Conservation (phyloP, 2,797 vertebrate genomes). For the Tinamus major region DNA sequence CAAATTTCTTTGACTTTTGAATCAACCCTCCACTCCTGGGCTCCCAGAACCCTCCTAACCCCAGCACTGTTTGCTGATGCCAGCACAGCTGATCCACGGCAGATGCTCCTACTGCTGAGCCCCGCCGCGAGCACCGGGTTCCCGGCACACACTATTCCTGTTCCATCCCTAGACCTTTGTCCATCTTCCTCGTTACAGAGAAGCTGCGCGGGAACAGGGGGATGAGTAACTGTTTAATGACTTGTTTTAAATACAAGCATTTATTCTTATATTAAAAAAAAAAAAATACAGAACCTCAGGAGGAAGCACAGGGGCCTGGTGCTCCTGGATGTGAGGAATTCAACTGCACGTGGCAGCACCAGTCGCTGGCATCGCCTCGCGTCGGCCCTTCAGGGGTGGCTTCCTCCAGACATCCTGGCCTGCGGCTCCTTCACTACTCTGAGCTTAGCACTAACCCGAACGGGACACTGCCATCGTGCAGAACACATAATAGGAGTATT, state of each 20-base stretch:
- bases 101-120: conserved; percentile 26
- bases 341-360: background rate
- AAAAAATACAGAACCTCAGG: background rate
- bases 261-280: background rate
- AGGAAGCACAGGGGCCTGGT: background rate
- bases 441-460: background rate
- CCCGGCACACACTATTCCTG: background rate
- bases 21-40: conserved; percentile 48
- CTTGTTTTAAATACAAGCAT: background rate
- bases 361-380: background rate
- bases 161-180: background rate
- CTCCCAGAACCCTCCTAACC: conserved; percentile 29
- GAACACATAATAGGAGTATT: background rate
- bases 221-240: background rate
- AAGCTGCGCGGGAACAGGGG: background rate
- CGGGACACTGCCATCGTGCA: background rate
- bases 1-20: conserved; percentile 61
- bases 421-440: background rate
- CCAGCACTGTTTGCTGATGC: conserved; percentile 36
- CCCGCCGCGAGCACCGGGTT: background rate
- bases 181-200: background rate
- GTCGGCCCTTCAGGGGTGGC: rapidly evolving
- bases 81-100: conserved; percentile 58
- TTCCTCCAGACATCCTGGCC: background rate
- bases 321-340: background rate